Evolutionary conservation across 2,797 vertebrate species (phyloP).

Genomic region (Protonibea diacanthus): DNA sequence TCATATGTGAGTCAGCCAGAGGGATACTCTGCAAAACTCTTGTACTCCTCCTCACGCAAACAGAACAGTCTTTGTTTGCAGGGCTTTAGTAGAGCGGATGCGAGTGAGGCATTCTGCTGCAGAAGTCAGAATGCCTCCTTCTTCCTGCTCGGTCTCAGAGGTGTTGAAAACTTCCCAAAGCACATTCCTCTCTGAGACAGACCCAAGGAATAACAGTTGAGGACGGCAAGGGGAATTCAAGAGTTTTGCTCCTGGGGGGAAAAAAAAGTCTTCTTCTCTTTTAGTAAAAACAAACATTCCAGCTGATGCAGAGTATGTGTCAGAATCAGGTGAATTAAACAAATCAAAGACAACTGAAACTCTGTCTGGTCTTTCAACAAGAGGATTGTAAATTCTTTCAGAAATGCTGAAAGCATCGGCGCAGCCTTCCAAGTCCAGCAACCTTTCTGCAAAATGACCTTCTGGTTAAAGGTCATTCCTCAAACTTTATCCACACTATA

Average conservation of each 20-base stretch:
- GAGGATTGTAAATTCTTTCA: not conserved
- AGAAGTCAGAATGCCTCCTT: conserved; percentile 67
- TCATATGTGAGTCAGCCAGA: conserved; percentile 51
- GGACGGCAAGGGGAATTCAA: conserved; percentile 60
- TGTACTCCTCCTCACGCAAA: conserved; percentile 52
- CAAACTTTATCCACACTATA: conserved; percentile 62
- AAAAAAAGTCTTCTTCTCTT: conserved; percentile 33
- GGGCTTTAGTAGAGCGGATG: conserved; percentile 72
- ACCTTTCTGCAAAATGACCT: conserved; percentile 33
- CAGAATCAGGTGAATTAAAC: conserved; percentile 8
- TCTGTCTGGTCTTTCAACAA: not conserved
- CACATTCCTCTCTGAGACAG: conserved; percentile 75
- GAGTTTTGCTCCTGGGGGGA: conserved; percentile 32
- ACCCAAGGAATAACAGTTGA: conserved; percentile 71
- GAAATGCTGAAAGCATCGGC: not conserved
- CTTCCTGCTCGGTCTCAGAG: conserved; percentile 83
- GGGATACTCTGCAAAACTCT: conserved; percentile 42
- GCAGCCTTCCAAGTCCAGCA: not conserved
- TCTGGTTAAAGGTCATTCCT: conserved; percentile 57
- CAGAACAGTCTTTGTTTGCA: conserved; percentile 77
- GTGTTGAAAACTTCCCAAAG: conserved; percentile 81
- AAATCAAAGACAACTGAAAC: conserved; percentile 21
- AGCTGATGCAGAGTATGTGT: conserved; percentile 21
- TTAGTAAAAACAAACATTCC: conserved; percentile 13
- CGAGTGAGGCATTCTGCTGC: conserved; percentile 67